phyloP scores from a whole-genome alignment of 2,797 vertebrate species.

The Poeciliopsis presidionis region DNA sequence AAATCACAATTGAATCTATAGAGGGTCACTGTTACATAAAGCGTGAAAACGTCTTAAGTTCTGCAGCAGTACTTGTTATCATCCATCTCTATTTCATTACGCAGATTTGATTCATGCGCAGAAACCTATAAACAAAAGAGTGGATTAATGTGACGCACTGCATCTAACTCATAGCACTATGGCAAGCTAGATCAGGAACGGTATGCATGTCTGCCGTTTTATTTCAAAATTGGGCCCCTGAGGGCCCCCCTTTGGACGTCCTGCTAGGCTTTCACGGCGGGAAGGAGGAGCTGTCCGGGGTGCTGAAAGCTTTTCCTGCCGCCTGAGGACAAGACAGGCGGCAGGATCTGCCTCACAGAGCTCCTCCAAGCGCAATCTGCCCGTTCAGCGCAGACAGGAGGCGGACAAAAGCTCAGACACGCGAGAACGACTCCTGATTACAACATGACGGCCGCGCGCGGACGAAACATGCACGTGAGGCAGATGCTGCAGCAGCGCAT shows the following conservation, averaged over 20 bases:
- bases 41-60: not conserved
- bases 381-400: not conserved
- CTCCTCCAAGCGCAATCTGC: not conserved
- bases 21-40: not conserved
- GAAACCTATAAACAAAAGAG: not conserved
- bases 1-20: not conserved
- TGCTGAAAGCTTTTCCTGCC: constrained; percentile 42
- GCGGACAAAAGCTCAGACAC: not conserved
- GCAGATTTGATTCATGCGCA: not conserved
- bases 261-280: not conserved
- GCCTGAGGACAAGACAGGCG: not conserved
- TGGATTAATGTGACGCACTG: not conserved
- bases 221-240: not conserved
- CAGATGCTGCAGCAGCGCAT: constrained; percentile 11
- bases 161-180: too few relatives aligned
- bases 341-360: not conserved
- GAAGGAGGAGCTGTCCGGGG: constrained; percentile 59
- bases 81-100: not conserved
- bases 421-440: not conserved
- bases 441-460: not conserved
- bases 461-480: not conserved
- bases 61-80: too few relatives aligned
- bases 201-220: not conserved
- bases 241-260: not conserved
- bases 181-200: not conserved